Conservation (phyloP, 1,140 invertebrate genomes). For the Diploscapter pachys region DNA sequence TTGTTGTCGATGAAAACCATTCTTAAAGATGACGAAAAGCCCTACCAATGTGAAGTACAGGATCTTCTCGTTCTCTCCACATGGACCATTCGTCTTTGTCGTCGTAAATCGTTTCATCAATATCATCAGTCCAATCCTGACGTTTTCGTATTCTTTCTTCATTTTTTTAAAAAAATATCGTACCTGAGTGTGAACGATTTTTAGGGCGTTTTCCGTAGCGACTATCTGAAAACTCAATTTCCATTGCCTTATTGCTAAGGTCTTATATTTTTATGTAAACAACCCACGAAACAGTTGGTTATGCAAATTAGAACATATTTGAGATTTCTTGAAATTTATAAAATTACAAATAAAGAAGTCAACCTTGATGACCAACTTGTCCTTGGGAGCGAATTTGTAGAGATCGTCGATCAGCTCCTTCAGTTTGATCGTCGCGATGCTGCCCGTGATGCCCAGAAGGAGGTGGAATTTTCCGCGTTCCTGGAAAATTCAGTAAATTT, state of each 20-base stretch:
- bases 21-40: not conserved
- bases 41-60: constrained; percentile 80
- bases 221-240: constrained; percentile 68
- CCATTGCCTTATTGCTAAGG: not conserved
- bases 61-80: constrained; percentile 88
- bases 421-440: constrained; percentile 84
- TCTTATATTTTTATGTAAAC: not conserved
- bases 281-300: constrained; percentile 15
- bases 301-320: not conserved
- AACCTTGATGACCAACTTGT: constrained; percentile 51
- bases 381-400: constrained; percentile 46
- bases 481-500: no score
- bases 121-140: not conserved
- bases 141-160: constrained; percentile 8
- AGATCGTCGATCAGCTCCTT: constrained; percentile 69
- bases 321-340: constrained; percentile 33
- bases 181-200: constrained; percentile 72
- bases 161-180: not conserved
- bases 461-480: constrained; percentile 61
- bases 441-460: constrained; percentile 80
- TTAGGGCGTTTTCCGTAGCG: constrained; percentile 76
- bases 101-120: constrained; percentile 69
- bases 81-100: constrained; percentile 85
- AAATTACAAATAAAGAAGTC: not conserved
- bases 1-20: no score